Evolutionary conservation across 2,797 vertebrate genomes (phyloP), one percentile per base, ranked within the genome.

Genomic region (Garrulus glandarius): DNA sequence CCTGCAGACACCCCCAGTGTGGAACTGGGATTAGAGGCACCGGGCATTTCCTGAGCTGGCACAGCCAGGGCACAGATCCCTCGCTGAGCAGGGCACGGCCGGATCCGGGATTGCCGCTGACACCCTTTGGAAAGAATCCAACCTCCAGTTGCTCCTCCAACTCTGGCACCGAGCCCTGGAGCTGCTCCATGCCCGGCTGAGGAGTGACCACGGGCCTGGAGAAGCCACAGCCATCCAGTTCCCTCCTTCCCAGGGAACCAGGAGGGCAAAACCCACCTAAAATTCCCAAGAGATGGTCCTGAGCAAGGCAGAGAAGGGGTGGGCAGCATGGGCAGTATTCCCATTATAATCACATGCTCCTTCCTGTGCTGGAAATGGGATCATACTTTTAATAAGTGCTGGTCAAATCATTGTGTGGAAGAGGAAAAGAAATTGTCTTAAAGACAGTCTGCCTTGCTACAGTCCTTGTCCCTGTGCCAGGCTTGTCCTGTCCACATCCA

Each of bases 171-270:
- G 2, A 70, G 88, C 87, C 87, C 76, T 11, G 78, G 86, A 34
- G 10, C 75, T 5, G 15, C 79, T 61, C 56, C 4, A 6, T 22
- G 53, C 41, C 60, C 1, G 0, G n/a, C 67, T 9, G 0, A 47
- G 14, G 17, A 72, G 59, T 4, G 5, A 59, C 4, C 1, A 17
- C 0, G 1, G 71, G 36, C 44, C 18, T 4, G 3, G 46, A 75
- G 36, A 6, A 87, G 78, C 10, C 92, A 19, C 17, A 72, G 86
- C n/a, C 47, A 69, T 1, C 10, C 37, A 36, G 11, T 6, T 18
- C 57, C 22, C 39, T 49, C 77, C 22, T 36, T 84, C 52, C 65
- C 37, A 81, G 32, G 41, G 29, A 78, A 47, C 0, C 3, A 13
- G 9, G 29, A 44, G 56, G 13, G 6, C 6, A 61, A 53, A 30